Evolutionary conservation across 2,888 invertebrate genomes (phyloP).

Genomic region (Iphiclides podalirius): DNA sequence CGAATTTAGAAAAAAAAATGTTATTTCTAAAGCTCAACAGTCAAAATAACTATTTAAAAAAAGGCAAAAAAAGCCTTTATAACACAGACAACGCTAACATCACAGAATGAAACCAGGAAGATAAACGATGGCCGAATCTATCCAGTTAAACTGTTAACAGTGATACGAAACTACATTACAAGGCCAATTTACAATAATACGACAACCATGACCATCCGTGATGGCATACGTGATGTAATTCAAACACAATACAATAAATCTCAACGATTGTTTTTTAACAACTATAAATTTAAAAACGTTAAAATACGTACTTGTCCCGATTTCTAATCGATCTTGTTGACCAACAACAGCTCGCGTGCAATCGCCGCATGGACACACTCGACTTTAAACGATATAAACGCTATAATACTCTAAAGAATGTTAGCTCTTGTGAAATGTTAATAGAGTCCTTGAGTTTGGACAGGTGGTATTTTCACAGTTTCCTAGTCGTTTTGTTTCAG

Average conservation of each 20-base stretch:
- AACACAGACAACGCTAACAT: background rate
- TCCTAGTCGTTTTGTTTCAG: background rate
- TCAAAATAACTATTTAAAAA: background rate
- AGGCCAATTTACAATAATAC: constrained; percentile 3
- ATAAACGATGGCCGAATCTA: background rate
- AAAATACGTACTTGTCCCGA: constrained; percentile 11
- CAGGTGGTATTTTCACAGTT: constrained; percentile 3
- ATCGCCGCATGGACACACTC: constrained; percentile 2
- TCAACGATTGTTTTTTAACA: background rate
- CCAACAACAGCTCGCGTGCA: constrained; percentile 13
- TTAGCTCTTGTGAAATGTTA: constrained; percentile 8
- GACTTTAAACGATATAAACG: constrained; percentile 1
- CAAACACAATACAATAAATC: background rate
- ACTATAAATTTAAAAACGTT: background rate
- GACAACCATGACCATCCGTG: background rate
- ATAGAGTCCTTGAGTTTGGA: constrained; percentile 12
- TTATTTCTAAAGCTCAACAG: background rate
- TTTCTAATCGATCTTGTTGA: constrained; percentile 12
- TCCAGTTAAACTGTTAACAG: background rate
- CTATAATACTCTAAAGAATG: background rate
- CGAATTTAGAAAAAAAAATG: no score
- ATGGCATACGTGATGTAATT: background rate
- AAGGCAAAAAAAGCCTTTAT: background rate
- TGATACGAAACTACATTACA: background rate
- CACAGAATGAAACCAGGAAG: background rate